Evolutionary conservation across 2,113 vertebrate genomes (phyloP).

Genomic region (human): GRCh38 chr18:42810001-42810500

Average conservation of each 20-base stretch:
- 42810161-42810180: background rate
- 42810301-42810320: conserved; percentile 68
- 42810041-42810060: no score
- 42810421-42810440: conserved; percentile 82
- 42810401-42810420: conserved; percentile 83
- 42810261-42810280: conserved; percentile 18
- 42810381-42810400: conserved; percentile 83
- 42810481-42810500: conserved; percentile 77
- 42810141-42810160: background rate
- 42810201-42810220: background rate
- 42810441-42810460: conserved; percentile 80
- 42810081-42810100: background rate
- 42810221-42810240: background rate
- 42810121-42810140: background rate
- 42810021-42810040: no score
- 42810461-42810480: conserved; percentile 72
- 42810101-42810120: background rate
- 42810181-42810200: conserved; percentile 9
- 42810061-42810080: no score
- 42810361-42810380: conserved; percentile 84
- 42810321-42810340: conserved; percentile 72
- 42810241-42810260: conserved; percentile 30
- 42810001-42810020: no score
- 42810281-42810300: conserved; percentile 6
- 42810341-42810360: conserved; percentile 80